phyloP scores from a whole-genome alignment of 2,888 invertebrate genomes.

The Acrobasis consociella region DNA sequence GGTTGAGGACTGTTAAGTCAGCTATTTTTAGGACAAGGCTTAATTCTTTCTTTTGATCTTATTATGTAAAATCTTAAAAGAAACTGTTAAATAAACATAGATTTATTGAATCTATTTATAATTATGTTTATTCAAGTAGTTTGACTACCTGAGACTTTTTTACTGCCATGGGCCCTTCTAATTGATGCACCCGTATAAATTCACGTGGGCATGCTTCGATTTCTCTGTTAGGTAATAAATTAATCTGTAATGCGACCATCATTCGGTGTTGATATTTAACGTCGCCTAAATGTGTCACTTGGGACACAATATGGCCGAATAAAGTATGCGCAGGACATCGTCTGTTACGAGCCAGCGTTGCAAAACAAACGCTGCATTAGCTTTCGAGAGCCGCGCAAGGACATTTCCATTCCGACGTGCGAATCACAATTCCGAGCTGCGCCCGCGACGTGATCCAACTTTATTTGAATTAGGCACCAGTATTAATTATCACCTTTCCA shows the following conservation, averaged over 20 bases:
- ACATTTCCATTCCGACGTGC: conserved; percentile 52
- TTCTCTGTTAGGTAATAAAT: conserved; percentile 25
- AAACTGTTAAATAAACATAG: too few species aligned
- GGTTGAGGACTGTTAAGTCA: too few species aligned
- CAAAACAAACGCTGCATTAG: conserved; percentile 63
- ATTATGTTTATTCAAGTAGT: too few species aligned
- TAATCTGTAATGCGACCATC: conserved; percentile 30
- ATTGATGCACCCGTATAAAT: conserved; percentile 12
- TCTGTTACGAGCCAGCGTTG: conserved; percentile 61
- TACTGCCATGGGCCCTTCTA: conserved; percentile 4
- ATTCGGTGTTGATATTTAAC: conserved; percentile 33
- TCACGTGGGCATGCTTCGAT: conserved; percentile 10
- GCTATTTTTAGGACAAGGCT: too few species aligned
- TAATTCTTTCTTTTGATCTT: too few species aligned
- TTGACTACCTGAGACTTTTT: neutral
- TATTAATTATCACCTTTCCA: conserved; percentile 62
- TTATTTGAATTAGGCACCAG: conserved; percentile 43
- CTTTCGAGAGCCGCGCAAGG: conserved; percentile 68
- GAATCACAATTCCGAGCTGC: conserved; percentile 47
- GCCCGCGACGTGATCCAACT: conserved; percentile 28
- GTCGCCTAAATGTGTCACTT: conserved; percentile 40
- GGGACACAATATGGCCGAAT: conserved; percentile 36
- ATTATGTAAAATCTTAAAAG: too few species aligned
- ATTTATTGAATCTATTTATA: too few species aligned
- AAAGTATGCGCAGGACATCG: conserved; percentile 59